Percentiles rank a stretch among this genome's conserved stretches.
These are phyloP conservation scores for Zalophus californianus DNA, from an alignment of 2,797 vertebrate species.

Conservation along the genomic window DNA sequence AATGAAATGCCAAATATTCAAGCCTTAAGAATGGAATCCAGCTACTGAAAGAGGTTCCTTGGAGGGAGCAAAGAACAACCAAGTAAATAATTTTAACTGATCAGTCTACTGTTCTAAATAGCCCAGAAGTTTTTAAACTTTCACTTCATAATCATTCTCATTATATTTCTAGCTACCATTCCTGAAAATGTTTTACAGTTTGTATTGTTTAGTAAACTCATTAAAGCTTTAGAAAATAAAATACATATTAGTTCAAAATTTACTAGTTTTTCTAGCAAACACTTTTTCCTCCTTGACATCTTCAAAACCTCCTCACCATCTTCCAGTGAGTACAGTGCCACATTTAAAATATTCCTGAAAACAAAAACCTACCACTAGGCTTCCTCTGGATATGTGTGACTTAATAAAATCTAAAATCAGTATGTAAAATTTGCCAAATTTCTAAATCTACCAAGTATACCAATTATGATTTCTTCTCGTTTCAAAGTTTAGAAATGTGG, in stretches of 20 bases:
- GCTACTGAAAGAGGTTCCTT: constrained; percentile 22
- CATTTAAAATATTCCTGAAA: constrained; percentile 3
- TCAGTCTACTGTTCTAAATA: neutral
- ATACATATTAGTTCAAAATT: neutral
- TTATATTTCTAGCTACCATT: neutral
- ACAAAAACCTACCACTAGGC: neutral
- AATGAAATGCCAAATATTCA: constrained; percentile 8
- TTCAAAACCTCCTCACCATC: neutral
- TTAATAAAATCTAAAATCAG: constrained; percentile 17
- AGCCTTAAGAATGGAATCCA: neutral
- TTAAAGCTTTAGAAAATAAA: constrained; percentile 32
- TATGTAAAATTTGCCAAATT: neutral
- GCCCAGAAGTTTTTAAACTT: neutral
- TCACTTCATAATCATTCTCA: neutral
- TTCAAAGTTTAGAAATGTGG: neutral
- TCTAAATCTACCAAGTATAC: neutral
- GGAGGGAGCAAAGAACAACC: constrained; percentile 7
- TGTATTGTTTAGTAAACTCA: neutral
- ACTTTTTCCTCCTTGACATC: neutral
- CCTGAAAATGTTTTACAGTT: constrained; percentile 11
- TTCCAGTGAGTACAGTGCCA: neutral
- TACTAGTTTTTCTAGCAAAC: neutral
- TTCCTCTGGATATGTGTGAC: neutral
- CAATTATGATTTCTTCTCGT: neutral
- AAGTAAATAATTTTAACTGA: constrained; percentile 29